phyloP scores from a whole-genome alignment of 2,888 invertebrate species.

The Anticlea derivata region DNA sequence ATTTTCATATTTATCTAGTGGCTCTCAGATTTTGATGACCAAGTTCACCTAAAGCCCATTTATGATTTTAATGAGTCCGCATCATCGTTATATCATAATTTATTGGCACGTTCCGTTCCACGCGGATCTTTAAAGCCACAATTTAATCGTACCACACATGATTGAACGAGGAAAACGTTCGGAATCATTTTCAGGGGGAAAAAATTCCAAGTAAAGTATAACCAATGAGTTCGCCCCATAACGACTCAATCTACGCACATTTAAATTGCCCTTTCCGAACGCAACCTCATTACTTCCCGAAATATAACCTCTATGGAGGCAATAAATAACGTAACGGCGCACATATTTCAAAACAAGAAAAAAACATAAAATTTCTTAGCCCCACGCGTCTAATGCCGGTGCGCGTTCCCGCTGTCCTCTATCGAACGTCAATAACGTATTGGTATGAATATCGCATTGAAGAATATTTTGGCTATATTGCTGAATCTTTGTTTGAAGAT shows the following conservation, averaged over 20 bases:
- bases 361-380: constrained; percentile 80
- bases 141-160: constrained; percentile 45
- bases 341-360: constrained; percentile 84
- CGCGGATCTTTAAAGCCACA: constrained; percentile 43
- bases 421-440: constrained; percentile 15
- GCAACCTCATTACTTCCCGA: constrained; percentile 83
- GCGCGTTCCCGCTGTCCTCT: constrained; percentile 57
- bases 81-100: constrained; percentile 32
- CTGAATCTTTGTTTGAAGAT: too few relatives aligned
- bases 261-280: constrained; percentile 82
- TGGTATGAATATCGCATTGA: constrained; percentile 1
- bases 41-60: too few relatives aligned
- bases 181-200: constrained; percentile 40
- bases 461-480: not conserved
- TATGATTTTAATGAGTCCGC: constrained; percentile 19
- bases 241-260: constrained; percentile 82
- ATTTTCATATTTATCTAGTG: too few relatives aligned
- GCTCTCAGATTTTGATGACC: too few relatives aligned
- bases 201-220: constrained; percentile 47
- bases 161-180: constrained; percentile 46
- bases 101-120: constrained; percentile 32
- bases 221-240: constrained; percentile 62
- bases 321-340: constrained; percentile 82
- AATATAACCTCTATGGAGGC: constrained; percentile 82
- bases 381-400: constrained; percentile 75